A percentile compares a stretch with the other conserved stretches of the same genome.
These are phyloP conservation scores for Rynchops niger DNA, from an alignment of 2,113 vertebrate species.

Conservation along the genomic window DNA sequence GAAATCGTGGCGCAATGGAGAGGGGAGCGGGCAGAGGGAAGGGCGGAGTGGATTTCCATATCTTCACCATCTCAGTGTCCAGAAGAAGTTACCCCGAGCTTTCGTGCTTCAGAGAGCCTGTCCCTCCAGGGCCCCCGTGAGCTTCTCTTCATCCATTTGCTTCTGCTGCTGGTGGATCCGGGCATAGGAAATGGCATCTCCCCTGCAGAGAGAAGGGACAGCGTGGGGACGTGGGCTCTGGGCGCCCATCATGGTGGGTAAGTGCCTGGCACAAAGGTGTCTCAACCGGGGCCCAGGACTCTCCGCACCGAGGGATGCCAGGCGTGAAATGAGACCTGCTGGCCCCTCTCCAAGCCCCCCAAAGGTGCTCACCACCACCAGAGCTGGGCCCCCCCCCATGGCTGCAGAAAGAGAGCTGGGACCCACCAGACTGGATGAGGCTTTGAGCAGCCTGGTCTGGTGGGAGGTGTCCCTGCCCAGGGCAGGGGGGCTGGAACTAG, in stretches of 20 bases:
- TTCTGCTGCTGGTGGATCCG: constrained; percentile 91
- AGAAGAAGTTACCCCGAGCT: not conserved
- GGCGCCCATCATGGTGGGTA: not conserved
- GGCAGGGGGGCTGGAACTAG: too few species aligned
- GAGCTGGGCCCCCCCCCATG: not conserved
- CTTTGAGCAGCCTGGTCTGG: too few species aligned
- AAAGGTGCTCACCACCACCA: not conserved
- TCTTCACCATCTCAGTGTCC: not conserved
- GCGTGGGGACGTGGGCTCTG: rapidly evolving
- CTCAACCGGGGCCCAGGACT: not conserved
- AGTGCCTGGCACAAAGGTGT: not conserved
- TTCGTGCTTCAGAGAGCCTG: constrained; percentile 68
- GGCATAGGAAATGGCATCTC: constrained; percentile 90
- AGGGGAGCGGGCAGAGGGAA: not conserved
- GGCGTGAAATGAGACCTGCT: not conserved
- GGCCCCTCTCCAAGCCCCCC: not conserved
- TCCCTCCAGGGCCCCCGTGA: constrained; percentile 73
- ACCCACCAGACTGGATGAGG: not conserved
- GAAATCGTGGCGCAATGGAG: not conserved
- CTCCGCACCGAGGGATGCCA: rapidly evolving
- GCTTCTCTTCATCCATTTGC: constrained; percentile 86
- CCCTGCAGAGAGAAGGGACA: constrained; percentile 74
- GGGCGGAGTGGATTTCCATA: not conserved
- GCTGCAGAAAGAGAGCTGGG: not conserved
- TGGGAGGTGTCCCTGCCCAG: too few species aligned